Evolutionary conservation across 1,140 invertebrate genomes (phyloP).

Genomic region (Sarcophaga peregrina): DNA sequence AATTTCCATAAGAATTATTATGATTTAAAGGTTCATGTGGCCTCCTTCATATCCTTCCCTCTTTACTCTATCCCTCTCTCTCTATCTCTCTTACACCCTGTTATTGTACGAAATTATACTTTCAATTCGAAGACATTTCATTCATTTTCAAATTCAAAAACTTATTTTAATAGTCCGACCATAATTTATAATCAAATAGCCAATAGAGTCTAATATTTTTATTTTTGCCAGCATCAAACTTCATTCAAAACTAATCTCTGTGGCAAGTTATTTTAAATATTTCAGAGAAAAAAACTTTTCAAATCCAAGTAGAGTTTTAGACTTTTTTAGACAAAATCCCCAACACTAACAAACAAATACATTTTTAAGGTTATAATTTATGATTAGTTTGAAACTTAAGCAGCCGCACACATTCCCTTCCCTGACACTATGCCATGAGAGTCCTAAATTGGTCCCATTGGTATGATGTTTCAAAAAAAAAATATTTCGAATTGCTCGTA

Average conservation of each 20-base stretch:
- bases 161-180: too few species aligned
- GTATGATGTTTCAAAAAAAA: background rate
- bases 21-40: too few species aligned
- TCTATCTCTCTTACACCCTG: too few species aligned
- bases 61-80: too few species aligned
- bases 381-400: background rate
- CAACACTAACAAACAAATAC: too few species aligned
- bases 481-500: background rate
- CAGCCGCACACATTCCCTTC: background rate
- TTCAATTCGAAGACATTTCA: too few species aligned
- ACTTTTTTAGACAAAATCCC: background rate
- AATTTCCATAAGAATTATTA: too few species aligned
- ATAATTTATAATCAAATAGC: too few species aligned
- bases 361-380: slow-evolving; percentile 2
- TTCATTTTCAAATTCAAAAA: too few species aligned
- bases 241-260: background rate
- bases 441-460: background rate
- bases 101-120: too few species aligned
- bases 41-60: too few species aligned
- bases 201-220: background rate
- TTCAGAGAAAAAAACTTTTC: background rate
- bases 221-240: background rate
- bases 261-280: background rate
- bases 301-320: background rate
- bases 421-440: background rate